Evolutionary conservation across 2,797 vertebrate species (phyloP), one percentile per base, ranked within the genome.

Genomic region (Sylvilagus floridanus): DNA sequence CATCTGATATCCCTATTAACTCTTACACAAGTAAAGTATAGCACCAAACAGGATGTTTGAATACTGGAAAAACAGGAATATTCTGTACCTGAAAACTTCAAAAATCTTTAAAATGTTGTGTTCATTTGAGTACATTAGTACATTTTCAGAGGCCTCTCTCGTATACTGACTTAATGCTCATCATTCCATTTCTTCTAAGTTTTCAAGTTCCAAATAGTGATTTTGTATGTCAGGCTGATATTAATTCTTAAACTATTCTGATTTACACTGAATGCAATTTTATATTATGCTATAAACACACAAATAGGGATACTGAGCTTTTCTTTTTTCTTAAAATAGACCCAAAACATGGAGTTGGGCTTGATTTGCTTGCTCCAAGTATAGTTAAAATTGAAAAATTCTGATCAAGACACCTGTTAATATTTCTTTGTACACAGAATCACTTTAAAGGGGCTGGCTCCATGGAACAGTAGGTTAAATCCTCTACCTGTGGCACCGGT

Each of bases 181-280:
- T 65, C 32, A 63, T 57, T 75, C 28, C 30, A 28, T 94, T 71
- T 81, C 22, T 68, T 89, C 13, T 87, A 26, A 32, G 2, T 94
- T 35, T 91, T 37, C 76, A 19, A 79, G 86, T 78, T 93, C 54
- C 75, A 94, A 83, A 42, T 62, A 71, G 22, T 35, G 37, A n/a
- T 79, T 90, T 84, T 90, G 17, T 83, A 88, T 79, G 16, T 69
- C 75, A 83, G n/a, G 24, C 13, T 69, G 76, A 83, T 72, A 52
- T 35, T 60, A 85, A 82, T 72, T 92, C 54, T 93, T 77, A 1
- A 94, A 71, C 94, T n/a, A 69, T 85, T 78, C 47, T 92, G 66
- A 84, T 52, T 78, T 93, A 37, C 7, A 30, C 4, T 30, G 22
- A 72, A 42, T 83, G 12, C 19, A 35, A 87, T 52, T 93, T 82